Base-by-base conservation (phyloP, 2,888 invertebrate genomes). In the Melanostoma mellinum region DNA sequence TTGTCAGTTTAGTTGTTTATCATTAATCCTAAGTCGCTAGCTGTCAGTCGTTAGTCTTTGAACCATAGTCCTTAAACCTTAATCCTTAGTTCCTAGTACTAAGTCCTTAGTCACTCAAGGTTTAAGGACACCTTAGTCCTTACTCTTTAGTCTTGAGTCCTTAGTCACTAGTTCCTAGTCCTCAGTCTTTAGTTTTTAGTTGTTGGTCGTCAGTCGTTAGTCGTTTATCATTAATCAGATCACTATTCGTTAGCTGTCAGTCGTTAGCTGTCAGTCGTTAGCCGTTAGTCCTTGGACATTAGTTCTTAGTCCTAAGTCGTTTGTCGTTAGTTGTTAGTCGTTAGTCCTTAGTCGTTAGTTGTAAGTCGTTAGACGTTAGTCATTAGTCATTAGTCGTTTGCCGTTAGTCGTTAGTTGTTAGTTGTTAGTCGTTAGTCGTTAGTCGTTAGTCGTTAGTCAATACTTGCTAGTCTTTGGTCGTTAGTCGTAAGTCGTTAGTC, bases 401-500 rank as follows among this genome's bases (percentile, higher is more conserved):
- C 20, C 46, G 5, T 9, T 20, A 46, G 46, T 46, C n/a, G 5
- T 46, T 20, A 9, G 46, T 46, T 10, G 10, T 46, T 10, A 9
- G 46, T 46, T 10, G 10, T 46, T 10, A 46, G 46, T 46, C 46
- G 10, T 46, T 20, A 46, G 46, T 46, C 46, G 10, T 46, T 20
- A 9, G n/a, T 46, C 46, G 5, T 46, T 20, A 46, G n/a, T 46
- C 46, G 5, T 9, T 20, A 5, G 46, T 46, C 46, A 5, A n/a
- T 20, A 46, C n/a, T 46, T 20, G 10, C 20, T 10, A 46, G 46
- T 46, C 46, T 9, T 46, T 20, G n/a, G 46, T 46, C 46, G 5
- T 46, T 20, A 46, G 46, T 46, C 9, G 5, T 46, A n/a, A 46
- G 46, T 46, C 46, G 5, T 46, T 20, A 46, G 46, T 46, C 46